Conservation (phyloP, 2,113 vertebrate species). For the Phyllostomus discolor region DNA sequence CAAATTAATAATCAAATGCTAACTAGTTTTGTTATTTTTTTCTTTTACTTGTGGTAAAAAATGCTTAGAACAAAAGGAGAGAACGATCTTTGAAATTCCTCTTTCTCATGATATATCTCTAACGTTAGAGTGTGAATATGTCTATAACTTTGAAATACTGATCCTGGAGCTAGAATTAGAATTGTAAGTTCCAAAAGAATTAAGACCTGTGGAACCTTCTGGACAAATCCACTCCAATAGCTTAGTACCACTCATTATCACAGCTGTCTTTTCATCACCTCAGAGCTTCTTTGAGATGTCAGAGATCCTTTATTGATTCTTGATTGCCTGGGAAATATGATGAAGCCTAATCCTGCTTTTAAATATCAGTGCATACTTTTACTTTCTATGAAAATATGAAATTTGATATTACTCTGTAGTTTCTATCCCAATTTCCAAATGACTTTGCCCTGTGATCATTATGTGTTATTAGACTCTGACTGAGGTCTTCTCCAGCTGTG, state of each 20-base stretch:
- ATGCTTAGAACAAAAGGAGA: neutral
- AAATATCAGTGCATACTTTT: neutral
- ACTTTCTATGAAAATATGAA: neutral
- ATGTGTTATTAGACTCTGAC: neutral
- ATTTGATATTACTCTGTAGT: neutral
- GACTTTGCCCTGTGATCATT: neutral
- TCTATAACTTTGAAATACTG: neutral
- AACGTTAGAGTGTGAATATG: neutral
- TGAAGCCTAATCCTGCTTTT: neutral
- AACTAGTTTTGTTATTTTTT: neutral
- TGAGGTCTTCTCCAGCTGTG: constrained; percentile 21
- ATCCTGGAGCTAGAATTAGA: neutral
- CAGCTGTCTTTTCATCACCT: neutral
- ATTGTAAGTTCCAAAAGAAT: neutral
- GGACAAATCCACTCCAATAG: neutral
- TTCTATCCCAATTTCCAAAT: neutral
- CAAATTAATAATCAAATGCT: neutral
- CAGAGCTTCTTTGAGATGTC: neutral
- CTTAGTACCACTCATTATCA: neutral
- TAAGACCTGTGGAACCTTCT: neutral
- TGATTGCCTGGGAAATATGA: neutral
- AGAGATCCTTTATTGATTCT: neutral
- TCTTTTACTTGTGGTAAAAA: neutral
- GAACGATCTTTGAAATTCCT: neutral
- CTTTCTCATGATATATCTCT: neutral